Conservation (phyloP, 1,140 invertebrate species). For the Littorina saxatilis region DNA sequence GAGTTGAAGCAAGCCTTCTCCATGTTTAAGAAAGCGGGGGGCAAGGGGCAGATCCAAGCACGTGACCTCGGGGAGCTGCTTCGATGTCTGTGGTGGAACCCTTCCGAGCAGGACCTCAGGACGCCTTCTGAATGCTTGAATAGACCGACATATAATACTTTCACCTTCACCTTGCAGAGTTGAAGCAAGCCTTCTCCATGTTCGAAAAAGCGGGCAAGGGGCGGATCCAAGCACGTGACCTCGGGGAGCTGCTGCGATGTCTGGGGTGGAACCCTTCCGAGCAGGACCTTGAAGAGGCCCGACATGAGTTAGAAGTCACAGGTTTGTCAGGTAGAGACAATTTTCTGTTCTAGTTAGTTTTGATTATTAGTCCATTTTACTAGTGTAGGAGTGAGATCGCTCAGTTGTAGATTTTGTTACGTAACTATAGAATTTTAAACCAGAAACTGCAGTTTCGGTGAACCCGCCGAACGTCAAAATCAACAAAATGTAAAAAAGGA, state of each 20-base stretch:
- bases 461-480: too few relatives aligned
- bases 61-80: conserved; percentile 61
- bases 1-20: conserved; percentile 63
- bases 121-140: too few relatives aligned
- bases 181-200: conserved; percentile 63
- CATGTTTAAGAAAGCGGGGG: conserved; percentile 61
- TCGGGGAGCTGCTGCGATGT: conserved; percentile 59
- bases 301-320: conserved; percentile 63
- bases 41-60: conserved; percentile 61
- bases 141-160: too few relatives aligned
- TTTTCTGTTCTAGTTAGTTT: too few relatives aligned
- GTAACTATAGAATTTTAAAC: too few relatives aligned
- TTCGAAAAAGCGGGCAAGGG: conserved; percentile 64
- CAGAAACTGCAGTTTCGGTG: too few relatives aligned
- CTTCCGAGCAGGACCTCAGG: conserved; percentile 58
- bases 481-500: too few relatives aligned
- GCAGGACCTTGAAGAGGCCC: conserved; percentile 62
- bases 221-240: conserved; percentile 57
- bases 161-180: conserved; percentile 47
- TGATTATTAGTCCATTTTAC: too few relatives aligned
- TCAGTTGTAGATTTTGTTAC: too few relatives aligned
- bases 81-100: conserved; percentile 63
- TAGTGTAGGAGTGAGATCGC: too few relatives aligned
- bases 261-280: conserved; percentile 68
- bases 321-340: conserved; percentile 24